Percentiles rank a stretch among this genome's conserved stretches.
phyloP scores from a whole-genome alignment of 2,113 vertebrate genomes.

The Eudyptes chrysolophus region DNA sequence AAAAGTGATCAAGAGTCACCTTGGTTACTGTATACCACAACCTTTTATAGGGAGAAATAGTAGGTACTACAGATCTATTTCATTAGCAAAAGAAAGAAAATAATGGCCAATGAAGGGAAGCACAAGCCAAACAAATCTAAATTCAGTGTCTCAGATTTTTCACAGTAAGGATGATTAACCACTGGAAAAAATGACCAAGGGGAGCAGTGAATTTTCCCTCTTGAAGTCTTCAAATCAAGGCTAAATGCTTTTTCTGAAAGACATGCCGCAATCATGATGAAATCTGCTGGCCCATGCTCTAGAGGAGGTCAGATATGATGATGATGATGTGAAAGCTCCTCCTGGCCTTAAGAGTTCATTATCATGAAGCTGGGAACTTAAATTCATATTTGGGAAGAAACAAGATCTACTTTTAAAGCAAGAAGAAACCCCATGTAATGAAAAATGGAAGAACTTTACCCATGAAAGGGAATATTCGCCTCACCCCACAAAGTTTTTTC shows the following conservation, averaged over 20 bases:
- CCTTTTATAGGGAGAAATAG: background rate
- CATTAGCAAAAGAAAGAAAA: background rate
- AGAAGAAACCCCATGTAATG: background rate
- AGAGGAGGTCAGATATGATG: background rate
- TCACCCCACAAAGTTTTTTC: background rate
- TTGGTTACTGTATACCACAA: background rate
- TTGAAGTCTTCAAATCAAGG: background rate
- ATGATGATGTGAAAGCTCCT: background rate
- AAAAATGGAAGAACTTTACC: background rate
- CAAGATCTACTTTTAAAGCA: background rate
- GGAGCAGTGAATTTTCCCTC: background rate
- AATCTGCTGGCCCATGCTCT: background rate
- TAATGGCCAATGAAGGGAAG: background rate
- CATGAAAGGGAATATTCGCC: background rate
- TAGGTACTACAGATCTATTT: background rate
- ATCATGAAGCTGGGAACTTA: background rate
- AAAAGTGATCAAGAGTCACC: background rate
- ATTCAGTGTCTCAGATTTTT: background rate
- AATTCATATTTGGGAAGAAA: background rate
- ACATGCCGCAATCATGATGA: background rate
- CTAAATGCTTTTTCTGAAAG: background rate
- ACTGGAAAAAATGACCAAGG: background rate
- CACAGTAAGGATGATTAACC: constrained; percentile 30
- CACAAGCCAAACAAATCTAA: constrained; percentile 1
- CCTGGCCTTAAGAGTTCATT: background rate